These are phyloP conservation scores for Aphidius ervi DNA, from an alignment of 1,140 invertebrate species.

Conservation along the genomic window DNA sequence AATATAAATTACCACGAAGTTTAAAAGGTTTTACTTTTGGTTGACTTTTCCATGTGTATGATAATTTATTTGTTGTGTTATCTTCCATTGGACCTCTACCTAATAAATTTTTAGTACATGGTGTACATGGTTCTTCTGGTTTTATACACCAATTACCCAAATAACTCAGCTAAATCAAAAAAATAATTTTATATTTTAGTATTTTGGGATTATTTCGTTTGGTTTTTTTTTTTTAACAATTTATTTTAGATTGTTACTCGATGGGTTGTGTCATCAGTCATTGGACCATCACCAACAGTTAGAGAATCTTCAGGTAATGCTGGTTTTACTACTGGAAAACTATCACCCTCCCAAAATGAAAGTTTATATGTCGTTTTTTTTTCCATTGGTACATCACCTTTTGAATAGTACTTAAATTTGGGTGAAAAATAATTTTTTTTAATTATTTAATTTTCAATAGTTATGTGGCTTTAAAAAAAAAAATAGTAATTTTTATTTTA, in stretches of 20 bases:
- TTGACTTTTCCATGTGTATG: slow-evolving; percentile 64
- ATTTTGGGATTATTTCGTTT: too few species aligned
- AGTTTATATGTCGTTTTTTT: slow-evolving; percentile 58
- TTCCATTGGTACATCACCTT: slow-evolving; percentile 53
- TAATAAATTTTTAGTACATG: slow-evolving; percentile 37
- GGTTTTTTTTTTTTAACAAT: too few species aligned
- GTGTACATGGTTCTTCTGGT: slow-evolving; percentile 30
- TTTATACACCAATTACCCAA: slow-evolving; percentile 45
- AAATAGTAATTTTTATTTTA: too few species aligned
- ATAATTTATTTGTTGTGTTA: slow-evolving; percentile 67
- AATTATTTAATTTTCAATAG: not conserved
- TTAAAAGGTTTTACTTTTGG: slow-evolving; percentile 36
- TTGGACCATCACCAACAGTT: slow-evolving; percentile 26
- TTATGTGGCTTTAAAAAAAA: not conserved
- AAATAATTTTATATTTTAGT: not conserved
- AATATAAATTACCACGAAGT: slow-evolving; percentile 32
- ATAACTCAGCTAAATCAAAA: slow-evolving; percentile 40
- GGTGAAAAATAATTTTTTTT: slow-evolving; percentile 34
- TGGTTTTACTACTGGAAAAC: slow-evolving; percentile 26
- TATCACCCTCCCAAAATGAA: slow-evolving; percentile 53
- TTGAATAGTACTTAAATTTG: slow-evolving; percentile 47
- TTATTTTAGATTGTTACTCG: too few species aligned
- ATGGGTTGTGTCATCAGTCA: slow-evolving; percentile 39
- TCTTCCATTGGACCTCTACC: slow-evolving; percentile 66
- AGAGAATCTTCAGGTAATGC: slow-evolving; percentile 31